Percentiles rank a stretch among this genome's conserved stretches.
These are phyloP conservation scores for Characodon lateralis DNA, from an alignment of 2,797 vertebrate genomes.

Conservation along the genomic window DNA sequence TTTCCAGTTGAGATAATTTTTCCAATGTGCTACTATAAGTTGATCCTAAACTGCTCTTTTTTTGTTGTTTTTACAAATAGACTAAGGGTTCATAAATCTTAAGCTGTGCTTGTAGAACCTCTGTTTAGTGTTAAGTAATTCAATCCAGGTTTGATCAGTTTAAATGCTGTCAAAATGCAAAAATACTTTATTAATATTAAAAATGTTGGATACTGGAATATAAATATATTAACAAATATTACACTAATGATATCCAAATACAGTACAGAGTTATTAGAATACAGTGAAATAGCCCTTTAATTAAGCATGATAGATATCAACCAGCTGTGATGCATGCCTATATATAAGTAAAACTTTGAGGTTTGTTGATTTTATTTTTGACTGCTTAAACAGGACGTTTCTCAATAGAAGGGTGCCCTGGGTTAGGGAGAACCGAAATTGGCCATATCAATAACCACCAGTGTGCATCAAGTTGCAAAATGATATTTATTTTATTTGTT, in stretches of 20 bases:
- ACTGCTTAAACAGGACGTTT: no score
- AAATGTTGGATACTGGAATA: neutral
- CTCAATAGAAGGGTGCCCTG: neutral
- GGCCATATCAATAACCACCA: neutral
- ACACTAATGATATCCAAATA: neutral
- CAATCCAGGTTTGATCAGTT: no score
- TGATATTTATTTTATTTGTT: neutral
- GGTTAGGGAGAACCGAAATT: neutral
- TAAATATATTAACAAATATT: neutral
- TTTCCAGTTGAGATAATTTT: neutral
- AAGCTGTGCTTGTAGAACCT: neutral
- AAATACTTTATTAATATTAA: neutral
- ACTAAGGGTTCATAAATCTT: neutral
- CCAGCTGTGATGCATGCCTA: no score
- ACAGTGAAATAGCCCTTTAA: neutral
- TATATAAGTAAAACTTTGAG: no score
- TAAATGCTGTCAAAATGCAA: neutral
- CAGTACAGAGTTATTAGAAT: neutral
- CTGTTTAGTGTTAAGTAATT: neutral
- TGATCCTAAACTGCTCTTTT: neutral
- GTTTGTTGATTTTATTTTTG: neutral
- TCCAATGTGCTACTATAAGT: neutral
- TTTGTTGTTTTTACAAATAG: neutral
- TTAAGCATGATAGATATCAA: neutral
- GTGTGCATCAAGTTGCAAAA: neutral